These are phyloP conservation scores for Ochotona princeps DNA, from an alignment of 2,113 vertebrate genomes.

Conservation along the genomic window DNA sequence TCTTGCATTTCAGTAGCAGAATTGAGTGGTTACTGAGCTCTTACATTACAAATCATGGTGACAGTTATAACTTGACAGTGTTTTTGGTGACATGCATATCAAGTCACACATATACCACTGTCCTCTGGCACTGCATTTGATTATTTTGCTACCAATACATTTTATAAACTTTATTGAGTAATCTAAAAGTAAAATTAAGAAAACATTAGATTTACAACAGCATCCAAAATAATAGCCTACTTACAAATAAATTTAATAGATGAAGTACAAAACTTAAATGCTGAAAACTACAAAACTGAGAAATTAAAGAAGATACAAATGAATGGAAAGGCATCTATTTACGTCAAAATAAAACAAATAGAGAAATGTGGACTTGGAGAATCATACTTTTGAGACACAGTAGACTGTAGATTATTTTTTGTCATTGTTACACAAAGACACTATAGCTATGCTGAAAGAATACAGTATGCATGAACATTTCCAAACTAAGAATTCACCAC, in stretches of 20 bases:
- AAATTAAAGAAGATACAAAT: too few species aligned
- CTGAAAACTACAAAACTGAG: too few species aligned
- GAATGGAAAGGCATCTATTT: too few species aligned
- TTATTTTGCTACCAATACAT: constrained; percentile 2
- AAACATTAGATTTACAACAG: too few species aligned
- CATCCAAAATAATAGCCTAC: too few species aligned
- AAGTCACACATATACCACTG: neutral
- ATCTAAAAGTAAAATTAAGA: too few species aligned
- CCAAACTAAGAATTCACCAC: constrained; percentile 41
- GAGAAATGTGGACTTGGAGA: neutral
- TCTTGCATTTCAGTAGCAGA: neutral
- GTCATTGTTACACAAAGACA: constrained; percentile 34
- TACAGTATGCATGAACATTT: neutral
- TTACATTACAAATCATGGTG: neutral
- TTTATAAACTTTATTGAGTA: neutral
- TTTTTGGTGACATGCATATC: neutral
- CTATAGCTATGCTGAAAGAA: constrained; percentile 52
- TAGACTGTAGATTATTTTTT: constrained; percentile 27
- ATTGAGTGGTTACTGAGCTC: neutral
- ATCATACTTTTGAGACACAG: constrained; percentile 8
- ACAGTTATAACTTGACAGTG: neutral
- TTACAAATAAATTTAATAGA: too few species aligned
- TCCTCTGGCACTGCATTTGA: neutral
- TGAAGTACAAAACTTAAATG: too few species aligned
- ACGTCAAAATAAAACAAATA: neutral